A percentile compares a stretch with the other conserved stretches of the same genome.
Conservation (phyloP, 2,888 invertebrate species). For the Dastarcus helophoroides region DNA sequence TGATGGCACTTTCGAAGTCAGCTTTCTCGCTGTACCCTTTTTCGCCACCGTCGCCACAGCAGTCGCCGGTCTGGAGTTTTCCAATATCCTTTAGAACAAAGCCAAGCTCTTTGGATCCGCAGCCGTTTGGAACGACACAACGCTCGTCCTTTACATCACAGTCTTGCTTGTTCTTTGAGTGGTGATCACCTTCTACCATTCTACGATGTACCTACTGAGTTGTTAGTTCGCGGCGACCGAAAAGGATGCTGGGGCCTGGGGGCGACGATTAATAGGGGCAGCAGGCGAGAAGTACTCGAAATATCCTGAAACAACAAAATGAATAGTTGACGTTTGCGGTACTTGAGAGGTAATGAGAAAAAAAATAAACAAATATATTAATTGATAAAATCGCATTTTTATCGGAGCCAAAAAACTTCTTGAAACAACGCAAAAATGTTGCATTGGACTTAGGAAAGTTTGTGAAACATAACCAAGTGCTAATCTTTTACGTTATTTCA, state of each 20-base stretch:
- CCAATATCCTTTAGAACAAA: constrained; percentile 25
- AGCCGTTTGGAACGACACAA: constrained; percentile 58
- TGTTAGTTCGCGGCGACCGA: constrained; percentile 18
- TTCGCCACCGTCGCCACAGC: constrained; percentile 44
- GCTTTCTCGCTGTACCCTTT: constrained; percentile 60
- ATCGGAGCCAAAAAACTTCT: too few relatives aligned
- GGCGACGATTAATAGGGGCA: constrained; percentile 32
- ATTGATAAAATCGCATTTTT: too few relatives aligned
- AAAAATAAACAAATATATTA: too few relatives aligned
- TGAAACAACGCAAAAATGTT: too few relatives aligned
- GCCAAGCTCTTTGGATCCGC: constrained; percentile 55
- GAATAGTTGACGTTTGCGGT: not conserved
- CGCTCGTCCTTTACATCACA: constrained; percentile 82
- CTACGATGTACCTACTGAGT: constrained; percentile 44
- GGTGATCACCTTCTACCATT: constrained; percentile 86
- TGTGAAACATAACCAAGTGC: too few relatives aligned
- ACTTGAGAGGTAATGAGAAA: not conserved
- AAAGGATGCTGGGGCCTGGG: constrained; percentile 16
- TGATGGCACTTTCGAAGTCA: constrained; percentile 80
- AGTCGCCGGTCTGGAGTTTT: constrained; percentile 20
- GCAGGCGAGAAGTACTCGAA: constrained; percentile 25
- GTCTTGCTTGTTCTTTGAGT: constrained; percentile 58
- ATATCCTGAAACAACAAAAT: constrained; percentile 25
- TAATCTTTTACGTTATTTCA: too few relatives aligned
- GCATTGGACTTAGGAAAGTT: too few relatives aligned